Evolutionary conservation across 2,888 invertebrate species (phyloP).

Genomic region (Pseudoips prasinana): DNA sequence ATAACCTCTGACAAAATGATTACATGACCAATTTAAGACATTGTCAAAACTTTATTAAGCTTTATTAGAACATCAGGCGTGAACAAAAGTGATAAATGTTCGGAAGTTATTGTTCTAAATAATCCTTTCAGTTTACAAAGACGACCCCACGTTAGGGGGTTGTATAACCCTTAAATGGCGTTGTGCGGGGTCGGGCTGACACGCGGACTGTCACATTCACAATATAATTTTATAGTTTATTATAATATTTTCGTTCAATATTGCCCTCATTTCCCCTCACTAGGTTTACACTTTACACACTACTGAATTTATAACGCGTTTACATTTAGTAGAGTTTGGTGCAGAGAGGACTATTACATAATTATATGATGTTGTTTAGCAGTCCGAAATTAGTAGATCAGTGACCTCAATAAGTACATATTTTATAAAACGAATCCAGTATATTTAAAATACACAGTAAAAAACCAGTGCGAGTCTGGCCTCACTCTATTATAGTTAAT

Average conservation of each 20-base stretch:
- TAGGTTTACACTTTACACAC: conserved; percentile 34
- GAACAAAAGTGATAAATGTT: conserved; percentile 70
- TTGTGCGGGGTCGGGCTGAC: conserved; percentile 57
- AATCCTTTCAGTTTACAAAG: conserved; percentile 73
- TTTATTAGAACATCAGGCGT: conserved; percentile 57
- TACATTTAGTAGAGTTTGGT: background rate
- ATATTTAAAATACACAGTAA: too few species aligned
- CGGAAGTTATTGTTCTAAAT: conserved; percentile 67
- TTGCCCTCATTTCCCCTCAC: conserved; percentile 58
- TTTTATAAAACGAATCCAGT: too few species aligned
- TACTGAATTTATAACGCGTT: conserved; percentile 20
- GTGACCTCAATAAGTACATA: too few species aligned
- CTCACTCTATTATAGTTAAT: too few species aligned
- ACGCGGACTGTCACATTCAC: conserved; percentile 78
- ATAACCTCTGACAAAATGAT: conserved; percentile 17
- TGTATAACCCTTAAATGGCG: conserved; percentile 65
- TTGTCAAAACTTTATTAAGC: conserved; percentile 59
- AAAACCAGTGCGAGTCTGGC: too few species aligned
- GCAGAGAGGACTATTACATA: background rate
- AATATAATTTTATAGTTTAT: conserved; percentile 76
- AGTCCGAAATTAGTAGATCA: too few species aligned
- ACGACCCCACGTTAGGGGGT: conserved; percentile 59
- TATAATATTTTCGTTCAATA: conserved; percentile 75
- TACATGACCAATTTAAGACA: conserved; percentile 34
- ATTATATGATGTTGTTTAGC: too few species aligned